Evolutionary conservation across 2,888 invertebrate genomes (phyloP), one percentile per base, ranked within the genome.

Genomic region (Phymatocera aterrima): DNA sequence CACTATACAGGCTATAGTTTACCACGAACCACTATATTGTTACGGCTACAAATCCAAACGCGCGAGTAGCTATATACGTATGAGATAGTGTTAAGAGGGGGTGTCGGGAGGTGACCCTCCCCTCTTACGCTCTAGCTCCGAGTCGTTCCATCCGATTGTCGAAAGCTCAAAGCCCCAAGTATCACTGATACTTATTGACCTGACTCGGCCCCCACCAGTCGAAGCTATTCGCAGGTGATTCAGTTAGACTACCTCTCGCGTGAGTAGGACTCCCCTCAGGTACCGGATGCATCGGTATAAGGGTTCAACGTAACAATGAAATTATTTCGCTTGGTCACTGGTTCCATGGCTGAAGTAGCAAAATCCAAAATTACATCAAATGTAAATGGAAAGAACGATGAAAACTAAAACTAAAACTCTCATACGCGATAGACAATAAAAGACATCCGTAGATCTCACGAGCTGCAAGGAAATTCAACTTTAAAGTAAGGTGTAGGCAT

Each of bases 141-240:
- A 68, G 40, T 43, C 24, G 68, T 43, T 68, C 28, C 46, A 68
- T 68, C 68, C 68, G 68, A 68, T 68, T 68, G 68, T 68, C 68
- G 24, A 68, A 68, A 68, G 68, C 68, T 46, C 46, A 43, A 46
- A 68, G 68, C 46, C 61, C 61, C 34, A 18, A 68, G 18, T 24
- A 46, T 68, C 68, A 68, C 24, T 68, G 46, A 43, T 68, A 68
- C 68, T 68, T 68, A 68, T 68, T 68, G 68, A 68, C 68, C 68
- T 68, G 68, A 6, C 43, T 46, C 68, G 37, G 64, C 34, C 64
- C 64, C 24, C 28, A 18, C 34, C 34, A 37, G 18, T 37, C 37
- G 61, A 34, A 61, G 61, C 34, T 57, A 28, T 28, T 64, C 24
- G 31, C 43, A 68, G 24, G 68, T 68, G 68, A 68, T 68, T 68